phyloP scores from a whole-genome alignment of 2,888 invertebrate genomes.

The Microchrysa polita region DNA sequence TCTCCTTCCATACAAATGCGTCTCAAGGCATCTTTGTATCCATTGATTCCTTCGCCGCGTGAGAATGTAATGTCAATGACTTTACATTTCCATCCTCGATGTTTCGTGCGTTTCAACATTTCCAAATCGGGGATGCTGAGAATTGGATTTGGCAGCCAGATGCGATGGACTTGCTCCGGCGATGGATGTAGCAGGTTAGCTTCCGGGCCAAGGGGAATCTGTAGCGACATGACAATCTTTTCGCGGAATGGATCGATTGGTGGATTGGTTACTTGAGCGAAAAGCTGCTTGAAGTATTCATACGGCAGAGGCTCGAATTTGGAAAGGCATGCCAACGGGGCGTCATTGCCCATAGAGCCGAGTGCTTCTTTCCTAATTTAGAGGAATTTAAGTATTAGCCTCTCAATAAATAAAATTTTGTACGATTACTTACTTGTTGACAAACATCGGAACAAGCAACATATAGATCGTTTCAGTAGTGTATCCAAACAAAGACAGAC shows the following conservation, averaged over 20 bases:
- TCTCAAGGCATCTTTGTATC: constrained; percentile 82
- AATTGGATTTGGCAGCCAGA: constrained; percentile 94
- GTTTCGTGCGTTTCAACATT: constrained; percentile 82
- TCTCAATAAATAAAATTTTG: background rate
- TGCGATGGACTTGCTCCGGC: constrained; percentile 84
- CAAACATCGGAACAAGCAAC: constrained; percentile 95
- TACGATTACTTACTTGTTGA: constrained; percentile 77
- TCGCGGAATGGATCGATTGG: constrained; percentile 99
- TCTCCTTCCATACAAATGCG: constrained; percentile 83
- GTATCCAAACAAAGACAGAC: constrained; percentile 91
- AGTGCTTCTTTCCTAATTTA: constrained; percentile 89
- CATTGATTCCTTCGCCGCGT: constrained; percentile 75
- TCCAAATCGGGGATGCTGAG: constrained; percentile 90
- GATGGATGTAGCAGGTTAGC: constrained; percentile 92
- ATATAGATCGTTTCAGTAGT: constrained; percentile 95
- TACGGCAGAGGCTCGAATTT: constrained; percentile 94
- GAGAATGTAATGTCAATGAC: constrained; percentile 91
- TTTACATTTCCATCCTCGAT: constrained; percentile 88
- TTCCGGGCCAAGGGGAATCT: constrained; percentile 97
- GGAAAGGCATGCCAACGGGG: constrained; percentile 96
- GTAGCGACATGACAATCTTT: constrained; percentile 97
- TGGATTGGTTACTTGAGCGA: constrained; percentile 99
- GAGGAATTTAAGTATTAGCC: background rate
- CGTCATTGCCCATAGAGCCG: constrained; percentile 99
- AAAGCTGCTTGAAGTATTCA: constrained; percentile 98